phyloP scores from a whole-genome alignment of 2,888 invertebrate species.

The Beris chalybata region DNA sequence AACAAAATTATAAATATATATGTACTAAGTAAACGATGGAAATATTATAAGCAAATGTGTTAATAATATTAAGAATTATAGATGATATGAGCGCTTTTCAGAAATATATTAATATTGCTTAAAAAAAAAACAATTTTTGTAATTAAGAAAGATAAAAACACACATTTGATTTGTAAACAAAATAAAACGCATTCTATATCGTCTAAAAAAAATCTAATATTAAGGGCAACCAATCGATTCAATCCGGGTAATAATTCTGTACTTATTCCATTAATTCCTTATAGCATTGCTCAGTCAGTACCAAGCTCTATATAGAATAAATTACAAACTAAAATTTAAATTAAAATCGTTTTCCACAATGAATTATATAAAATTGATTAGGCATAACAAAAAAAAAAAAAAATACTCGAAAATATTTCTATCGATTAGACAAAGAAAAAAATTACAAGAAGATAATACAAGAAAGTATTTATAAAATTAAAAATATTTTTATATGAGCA shows the following conservation, averaged over 20 bases:
- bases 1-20: neutral
- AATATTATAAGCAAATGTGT: slow-evolving; percentile 7
- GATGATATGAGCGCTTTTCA: slow-evolving; percentile 11
- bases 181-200: neutral
- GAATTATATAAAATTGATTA: too few relatives aligned
- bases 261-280: too few relatives aligned
- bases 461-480: slow-evolving; percentile 16
- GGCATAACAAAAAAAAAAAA: too few relatives aligned
- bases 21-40: slow-evolving; percentile 2
- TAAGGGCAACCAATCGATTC: too few relatives aligned
- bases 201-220: too few relatives aligned
- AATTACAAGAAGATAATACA: neutral
- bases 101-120: slow-evolving; percentile 11
- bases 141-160: slow-evolving; percentile 15
- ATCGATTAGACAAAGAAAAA: slow-evolving; percentile 11
- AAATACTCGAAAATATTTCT: too few relatives aligned
- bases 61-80: slow-evolving; percentile 16
- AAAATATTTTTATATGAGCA: slow-evolving; percentile 27
- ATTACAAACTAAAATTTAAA: too few relatives aligned
- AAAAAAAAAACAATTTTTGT: slow-evolving; percentile 11
- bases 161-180: slow-evolving; percentile 29
- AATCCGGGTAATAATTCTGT: too few relatives aligned
- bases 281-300: too few relatives aligned
- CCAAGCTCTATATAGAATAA: too few relatives aligned
- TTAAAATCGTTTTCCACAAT: too few relatives aligned